Conservation (phyloP, 2,888 invertebrate species). For the Heteropelma amictum region DNA sequence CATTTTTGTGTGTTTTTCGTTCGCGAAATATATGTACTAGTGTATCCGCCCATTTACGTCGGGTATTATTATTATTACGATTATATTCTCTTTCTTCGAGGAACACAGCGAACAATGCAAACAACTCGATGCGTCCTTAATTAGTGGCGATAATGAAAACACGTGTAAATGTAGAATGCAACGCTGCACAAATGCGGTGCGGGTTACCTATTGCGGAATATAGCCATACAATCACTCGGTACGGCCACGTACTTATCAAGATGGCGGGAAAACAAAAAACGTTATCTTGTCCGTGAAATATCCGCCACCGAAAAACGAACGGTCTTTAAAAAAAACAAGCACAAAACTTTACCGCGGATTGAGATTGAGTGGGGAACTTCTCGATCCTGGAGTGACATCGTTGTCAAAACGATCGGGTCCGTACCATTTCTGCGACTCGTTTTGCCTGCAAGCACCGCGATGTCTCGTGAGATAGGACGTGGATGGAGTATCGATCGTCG, state of each 20-base stretch:
- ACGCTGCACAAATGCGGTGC: background rate
- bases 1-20: background rate
- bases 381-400: constrained; percentile 3
- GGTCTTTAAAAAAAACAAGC: background rate
- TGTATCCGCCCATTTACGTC: constrained; percentile 1
- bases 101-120: background rate
- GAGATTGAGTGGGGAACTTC: constrained; percentile 37
- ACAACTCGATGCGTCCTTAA: constrained; percentile 5
- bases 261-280: background rate
- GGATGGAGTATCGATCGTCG: constrained; percentile 1
- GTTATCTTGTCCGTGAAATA: no score
- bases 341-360: constrained; percentile 37
- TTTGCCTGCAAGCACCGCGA: constrained; percentile 6
- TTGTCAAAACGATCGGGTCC: constrained; percentile 23
- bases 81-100: background rate
- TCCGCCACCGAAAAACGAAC: no score
- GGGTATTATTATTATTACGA: background rate
- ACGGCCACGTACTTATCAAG: background rate
- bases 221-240: background rate
- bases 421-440: constrained; percentile 16
- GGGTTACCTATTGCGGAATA: background rate
- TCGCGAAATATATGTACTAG: background rate
- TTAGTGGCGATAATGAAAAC: constrained; percentile 2
- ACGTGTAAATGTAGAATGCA: background rate
- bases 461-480: constrained; percentile 14